Base-by-base conservation (phyloP, 2,113 vertebrate species). In the Ictalurus punctatus region DNA sequence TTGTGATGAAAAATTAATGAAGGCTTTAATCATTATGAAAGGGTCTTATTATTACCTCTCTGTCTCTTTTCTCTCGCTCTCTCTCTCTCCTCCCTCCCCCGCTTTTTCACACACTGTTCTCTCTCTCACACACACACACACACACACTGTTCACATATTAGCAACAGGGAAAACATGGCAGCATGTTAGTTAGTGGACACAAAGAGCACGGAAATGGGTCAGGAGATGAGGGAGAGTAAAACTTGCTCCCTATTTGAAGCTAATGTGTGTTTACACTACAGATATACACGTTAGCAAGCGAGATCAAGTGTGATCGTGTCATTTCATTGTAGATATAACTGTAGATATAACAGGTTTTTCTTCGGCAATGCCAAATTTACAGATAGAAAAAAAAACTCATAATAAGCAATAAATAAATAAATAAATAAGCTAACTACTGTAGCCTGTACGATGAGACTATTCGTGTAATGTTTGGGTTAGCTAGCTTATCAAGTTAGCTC, bases 1-100 rank as follows among this genome's bases (percentile, higher is more conserved):
- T 98, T 98, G 96, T 97, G 96, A 97, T 97, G 97, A 98, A 98
- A 98, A 97, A 97, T 99, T 97, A 98, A 99, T 98, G 97, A 98
- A 98, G 96, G 95, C 96, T 96, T 97, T 96, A 97, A 97, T 98
- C 97, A 97, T 98, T 97, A 97, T 97, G 96, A 97, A 96, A 96
- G 95, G 96, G 94, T 95, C 93, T 95, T 96, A 97, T 97, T 97
- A 97, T 97, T 96, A 95, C 93, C 89, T 94, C 90, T 94, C 94
- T 94, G 91, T 93, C 37, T 63, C 88, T 90, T 91, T 88, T 93
- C 91, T 92, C n/a, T 91, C 79, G 44, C 79, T 82, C 74, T 92
- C n/a, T 90, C 79, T 78, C 73, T 85, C 85, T 84, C 76, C 92
- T 89, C 93, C 90, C 91, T 93, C 95, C 94, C 92, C 92, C 95